phyloP scores from a whole-genome alignment of 2,888 invertebrate genomes.

The Chouioia cunea region DNA sequence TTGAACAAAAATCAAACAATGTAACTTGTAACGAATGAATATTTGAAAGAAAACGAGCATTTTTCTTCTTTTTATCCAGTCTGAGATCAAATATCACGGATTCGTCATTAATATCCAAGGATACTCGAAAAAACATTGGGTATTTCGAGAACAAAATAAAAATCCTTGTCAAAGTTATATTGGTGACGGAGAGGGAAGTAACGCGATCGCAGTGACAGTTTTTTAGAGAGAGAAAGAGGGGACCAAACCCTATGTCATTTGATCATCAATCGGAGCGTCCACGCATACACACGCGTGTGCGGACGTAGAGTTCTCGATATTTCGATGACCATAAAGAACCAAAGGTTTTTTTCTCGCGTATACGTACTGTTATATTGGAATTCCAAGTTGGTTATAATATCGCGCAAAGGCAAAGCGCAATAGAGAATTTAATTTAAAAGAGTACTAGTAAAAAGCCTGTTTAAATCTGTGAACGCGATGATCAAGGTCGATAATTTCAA shows the following conservation, averaged over 20 bases:
- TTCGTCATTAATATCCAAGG: too few relatives aligned
- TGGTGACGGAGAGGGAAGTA: constrained; percentile 20
- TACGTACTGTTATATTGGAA: constrained; percentile 33
- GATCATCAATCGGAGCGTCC: constrained; percentile 36
- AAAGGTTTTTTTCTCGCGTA: background rate
- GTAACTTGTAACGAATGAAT: too few relatives aligned
- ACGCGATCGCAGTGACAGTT: constrained; percentile 37
- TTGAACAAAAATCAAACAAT: too few relatives aligned
- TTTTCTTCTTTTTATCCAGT: too few relatives aligned
- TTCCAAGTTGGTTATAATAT: constrained; percentile 21
- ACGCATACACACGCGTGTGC: background rate
- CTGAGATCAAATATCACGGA: too few relatives aligned
- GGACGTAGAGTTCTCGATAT: constrained; percentile 35
- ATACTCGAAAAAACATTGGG: constrained; percentile 2
- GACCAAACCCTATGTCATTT: constrained; percentile 21
- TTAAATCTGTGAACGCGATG: constrained; percentile 26
- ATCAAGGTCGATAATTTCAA: too few relatives aligned
- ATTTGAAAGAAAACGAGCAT: too few relatives aligned
- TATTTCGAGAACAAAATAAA: constrained; percentile 5
- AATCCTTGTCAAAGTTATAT: constrained; percentile 3
- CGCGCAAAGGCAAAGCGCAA: constrained; percentile 23
- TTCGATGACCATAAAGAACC: constrained; percentile 22
- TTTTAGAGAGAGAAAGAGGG: constrained; percentile 13
- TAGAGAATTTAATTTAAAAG: constrained; percentile 11
- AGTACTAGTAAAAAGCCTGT: constrained; percentile 36